Conservation (phyloP, 2,797 vertebrate species). For the Danio albolineatus region DNA sequence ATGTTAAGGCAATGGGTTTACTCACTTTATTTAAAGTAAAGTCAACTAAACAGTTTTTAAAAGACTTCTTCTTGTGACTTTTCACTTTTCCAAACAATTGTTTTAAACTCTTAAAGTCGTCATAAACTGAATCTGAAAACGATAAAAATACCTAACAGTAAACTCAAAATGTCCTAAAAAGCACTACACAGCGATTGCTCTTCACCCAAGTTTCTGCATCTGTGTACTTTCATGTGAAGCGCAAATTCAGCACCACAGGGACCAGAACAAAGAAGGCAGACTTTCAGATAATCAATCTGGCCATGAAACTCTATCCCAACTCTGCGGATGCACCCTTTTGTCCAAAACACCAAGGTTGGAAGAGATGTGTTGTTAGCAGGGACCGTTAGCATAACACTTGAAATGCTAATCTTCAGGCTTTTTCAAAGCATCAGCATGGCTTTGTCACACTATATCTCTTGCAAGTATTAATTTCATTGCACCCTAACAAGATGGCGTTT, state of each 20-base stretch:
- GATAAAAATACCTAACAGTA: conserved; percentile 39
- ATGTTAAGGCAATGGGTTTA: too few relatives aligned
- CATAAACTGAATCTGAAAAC: background rate
- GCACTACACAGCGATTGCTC: conserved; percentile 34
- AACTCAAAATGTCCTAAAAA: conserved; percentile 33
- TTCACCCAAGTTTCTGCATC: conserved; percentile 15
- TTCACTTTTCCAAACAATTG: conserved; percentile 19
- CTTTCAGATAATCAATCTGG: conserved; percentile 46
- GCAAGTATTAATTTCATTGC: conserved; percentile 47
- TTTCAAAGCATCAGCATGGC: conserved; percentile 14
- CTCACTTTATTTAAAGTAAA: too few relatives aligned
- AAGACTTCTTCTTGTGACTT: conserved; percentile 15
- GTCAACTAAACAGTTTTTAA: too few relatives aligned
- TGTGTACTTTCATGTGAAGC: conserved; percentile 40
- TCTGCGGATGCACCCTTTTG: conserved; percentile 11
- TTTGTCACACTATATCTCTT: background rate
- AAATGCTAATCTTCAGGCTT: background rate
- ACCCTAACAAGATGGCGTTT: conserved; percentile 54
- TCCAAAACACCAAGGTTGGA: conserved; percentile 39
- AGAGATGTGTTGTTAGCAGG: conserved; percentile 6
- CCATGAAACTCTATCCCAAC: conserved; percentile 37
- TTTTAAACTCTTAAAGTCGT: background rate
- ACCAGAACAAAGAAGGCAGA: conserved; percentile 50
- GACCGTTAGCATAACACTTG: background rate
- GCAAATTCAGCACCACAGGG: conserved; percentile 51